Conservation (phyloP, 37 sponge, comb jelly and placozoan species). For the Lycopodina hypogea region DNA sequence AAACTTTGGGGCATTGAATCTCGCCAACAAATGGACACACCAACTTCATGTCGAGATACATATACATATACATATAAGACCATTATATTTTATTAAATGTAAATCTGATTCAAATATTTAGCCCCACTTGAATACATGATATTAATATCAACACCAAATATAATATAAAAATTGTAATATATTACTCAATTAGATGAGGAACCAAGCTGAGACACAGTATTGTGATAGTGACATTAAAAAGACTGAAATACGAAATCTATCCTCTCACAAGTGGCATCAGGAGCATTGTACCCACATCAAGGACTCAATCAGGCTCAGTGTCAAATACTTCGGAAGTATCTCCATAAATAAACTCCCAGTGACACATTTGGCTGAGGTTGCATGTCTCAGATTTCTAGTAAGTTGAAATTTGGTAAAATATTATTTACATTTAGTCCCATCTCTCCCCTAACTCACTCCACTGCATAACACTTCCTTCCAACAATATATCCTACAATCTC, state of each 20-base stretch:
- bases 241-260: not conserved
- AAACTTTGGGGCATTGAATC: no score
- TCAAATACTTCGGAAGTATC: constrained; percentile 75
- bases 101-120: no score
- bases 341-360: constrained; percentile 42
- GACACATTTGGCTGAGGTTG: constrained; percentile 52
- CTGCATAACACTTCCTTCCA: no score
- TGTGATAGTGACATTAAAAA: not conserved
- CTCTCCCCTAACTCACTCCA: no score
- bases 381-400: constrained; percentile 63
- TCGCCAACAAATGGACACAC: no score
- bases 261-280: constrained; percentile 40
- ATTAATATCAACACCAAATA: no score
- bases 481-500: not conserved
- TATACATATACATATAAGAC: no score
- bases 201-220: constrained; percentile 4
- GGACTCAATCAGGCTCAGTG: constrained; percentile 6
- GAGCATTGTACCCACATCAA: constrained; percentile 7
- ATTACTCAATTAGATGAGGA: constrained; percentile 6
- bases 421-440: no score
- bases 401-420: not conserved
- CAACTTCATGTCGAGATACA: no score
- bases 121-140: no score
- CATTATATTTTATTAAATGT: no score
- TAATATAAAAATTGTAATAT: no score